A percentile compares a stretch with the other conserved stretches of the same genome.
phyloP scores from a whole-genome alignment of 2,888 invertebrate genomes.

The Panzeria rudis region DNA sequence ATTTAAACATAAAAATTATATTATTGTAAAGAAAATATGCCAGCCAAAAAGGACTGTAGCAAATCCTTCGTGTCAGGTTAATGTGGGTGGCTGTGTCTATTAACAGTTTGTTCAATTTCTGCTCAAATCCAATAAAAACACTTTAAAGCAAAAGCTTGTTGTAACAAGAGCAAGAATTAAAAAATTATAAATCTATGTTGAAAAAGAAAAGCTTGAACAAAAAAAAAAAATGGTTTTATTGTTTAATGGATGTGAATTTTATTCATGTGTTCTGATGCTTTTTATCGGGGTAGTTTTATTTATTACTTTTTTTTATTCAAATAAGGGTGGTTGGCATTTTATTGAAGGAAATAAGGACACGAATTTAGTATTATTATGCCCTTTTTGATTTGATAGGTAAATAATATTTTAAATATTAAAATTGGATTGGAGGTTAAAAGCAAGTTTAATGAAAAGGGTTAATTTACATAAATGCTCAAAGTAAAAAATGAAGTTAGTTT shows the following conservation, averaged over 20 bases:
- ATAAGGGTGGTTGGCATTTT: constrained; percentile 52
- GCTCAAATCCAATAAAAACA: constrained; percentile 73
- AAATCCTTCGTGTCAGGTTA: constrained; percentile 36
- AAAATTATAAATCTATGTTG: constrained; percentile 56
- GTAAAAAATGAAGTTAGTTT: constrained; percentile 22
- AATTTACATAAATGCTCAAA: background rate
- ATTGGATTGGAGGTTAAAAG: constrained; percentile 45
- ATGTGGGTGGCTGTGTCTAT: constrained; percentile 67
- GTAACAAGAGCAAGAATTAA: constrained; percentile 11
- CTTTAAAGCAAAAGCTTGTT: constrained; percentile 63
- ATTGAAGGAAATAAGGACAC: constrained; percentile 8
- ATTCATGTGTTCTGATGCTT: constrained; percentile 28
- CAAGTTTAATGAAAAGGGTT: constrained; percentile 29
- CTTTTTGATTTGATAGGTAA: constrained; percentile 22
- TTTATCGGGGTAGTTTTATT: constrained; percentile 47
- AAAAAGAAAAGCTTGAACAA: constrained; percentile 10
- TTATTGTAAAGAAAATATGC: constrained; percentile 45
- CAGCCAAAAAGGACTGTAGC: constrained; percentile 27
- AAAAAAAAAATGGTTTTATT: constrained; percentile 34
- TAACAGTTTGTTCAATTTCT: constrained; percentile 65
- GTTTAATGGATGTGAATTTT: constrained; percentile 51
- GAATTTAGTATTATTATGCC: constrained; percentile 32
- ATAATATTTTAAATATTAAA: constrained; percentile 52
- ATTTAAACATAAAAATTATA: constrained; percentile 52
- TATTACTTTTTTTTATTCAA: constrained; percentile 34